A percentile compares a stretch with the other conserved stretches of the same genome.
phyloP scores from a whole-genome alignment of 1,140 invertebrate species.

The Ridgeia piscesae region DNA sequence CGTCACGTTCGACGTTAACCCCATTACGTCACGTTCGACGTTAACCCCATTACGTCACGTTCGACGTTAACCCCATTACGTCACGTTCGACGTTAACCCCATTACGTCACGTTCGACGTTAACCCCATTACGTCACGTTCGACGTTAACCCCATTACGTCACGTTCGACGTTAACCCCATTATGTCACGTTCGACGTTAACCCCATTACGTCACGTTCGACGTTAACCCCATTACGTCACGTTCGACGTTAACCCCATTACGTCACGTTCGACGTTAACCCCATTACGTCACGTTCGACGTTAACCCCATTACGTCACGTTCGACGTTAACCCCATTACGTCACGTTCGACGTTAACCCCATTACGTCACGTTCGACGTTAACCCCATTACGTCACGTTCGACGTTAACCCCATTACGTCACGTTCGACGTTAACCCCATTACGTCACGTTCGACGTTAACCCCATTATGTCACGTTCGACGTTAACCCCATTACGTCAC shows the following conservation, averaged over 20 bases:
- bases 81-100: too few species aligned
- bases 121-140: neutral
- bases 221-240: neutral
- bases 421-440: neutral
- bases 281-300: neutral
- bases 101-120: too few species aligned
- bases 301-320: neutral
- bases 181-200: too few species aligned
- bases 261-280: too few species aligned
- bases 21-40: neutral
- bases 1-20: neutral
- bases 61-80: neutral
- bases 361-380: neutral
- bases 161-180: too few species aligned
- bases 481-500: too few species aligned
- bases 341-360: neutral
- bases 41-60: neutral
- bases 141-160: neutral
- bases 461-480: neutral
- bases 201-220: neutral
- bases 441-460: neutral
- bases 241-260: too few species aligned
- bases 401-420: too few species aligned
- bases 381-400: neutral
- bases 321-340: too few species aligned